Percentiles rank a stretch among this genome's conserved stretches.
phyloP scores from a whole-genome alignment of 2,797 vertebrate genomes.

The Anguilla marmorata region DNA sequence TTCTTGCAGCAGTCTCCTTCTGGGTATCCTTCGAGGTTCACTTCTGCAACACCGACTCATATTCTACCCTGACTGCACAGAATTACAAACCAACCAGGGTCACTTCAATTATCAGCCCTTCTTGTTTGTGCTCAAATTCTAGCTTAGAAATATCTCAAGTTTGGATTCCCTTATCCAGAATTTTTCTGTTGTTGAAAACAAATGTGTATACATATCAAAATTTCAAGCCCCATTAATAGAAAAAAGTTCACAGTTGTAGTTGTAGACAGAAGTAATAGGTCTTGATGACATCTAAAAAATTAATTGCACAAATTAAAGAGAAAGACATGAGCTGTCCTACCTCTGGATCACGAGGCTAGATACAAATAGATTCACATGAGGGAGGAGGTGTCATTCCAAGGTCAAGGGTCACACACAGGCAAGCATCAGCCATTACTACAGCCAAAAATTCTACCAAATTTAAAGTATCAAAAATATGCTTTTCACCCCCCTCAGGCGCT shows the following conservation, averaged over 20 bases:
- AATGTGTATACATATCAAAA: constrained; percentile 25
- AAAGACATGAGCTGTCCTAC: not conserved
- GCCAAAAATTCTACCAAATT: not conserved
- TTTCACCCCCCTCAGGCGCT: not conserved
- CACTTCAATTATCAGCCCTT: not conserved
- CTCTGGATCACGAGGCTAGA: not conserved
- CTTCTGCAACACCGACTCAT: not conserved
- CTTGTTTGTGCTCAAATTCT: constrained; percentile 28
- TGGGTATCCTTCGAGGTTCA: not conserved
- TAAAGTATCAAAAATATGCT: not conserved
- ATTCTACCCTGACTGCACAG: not conserved
- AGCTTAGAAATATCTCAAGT: constrained; percentile 36
- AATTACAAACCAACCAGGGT: not conserved
- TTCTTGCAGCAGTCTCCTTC: not conserved
- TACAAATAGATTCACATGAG: constrained; percentile 10
- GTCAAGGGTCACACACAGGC: constrained; percentile 37
- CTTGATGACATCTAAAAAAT: not conserved
- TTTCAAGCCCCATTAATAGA: not conserved
- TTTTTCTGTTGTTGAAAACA: constrained; percentile 24
- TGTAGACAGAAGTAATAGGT: constrained; percentile 43
- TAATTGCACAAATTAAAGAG: constrained; percentile 43
- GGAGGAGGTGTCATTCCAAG: constrained; percentile 10
- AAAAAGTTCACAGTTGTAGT: constrained; percentile 19
- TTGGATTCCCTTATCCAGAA: constrained; percentile 28
- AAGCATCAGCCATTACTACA: not conserved